Base-by-base conservation (phyloP, 2,888 invertebrate species). In the Adelphocoris suturalis region DNA sequence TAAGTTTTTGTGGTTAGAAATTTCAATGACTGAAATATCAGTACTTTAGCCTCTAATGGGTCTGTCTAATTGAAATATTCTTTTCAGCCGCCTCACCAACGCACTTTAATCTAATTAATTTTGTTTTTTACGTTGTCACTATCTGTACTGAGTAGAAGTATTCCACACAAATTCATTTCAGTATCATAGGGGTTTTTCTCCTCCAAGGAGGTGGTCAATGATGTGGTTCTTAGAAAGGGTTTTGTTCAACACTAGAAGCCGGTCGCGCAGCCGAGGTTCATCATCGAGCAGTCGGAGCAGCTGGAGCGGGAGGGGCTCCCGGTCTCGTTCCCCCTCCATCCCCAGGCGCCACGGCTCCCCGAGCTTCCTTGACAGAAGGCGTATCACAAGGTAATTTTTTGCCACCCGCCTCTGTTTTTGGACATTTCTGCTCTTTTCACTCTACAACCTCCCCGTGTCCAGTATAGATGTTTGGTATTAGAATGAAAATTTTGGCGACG, bases 261-360 rank as follows among this genome's bases (percentile, higher is more conserved):
- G 92, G 80, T 91, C 91, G 16, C 90, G 90, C 13, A 91, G 91
- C 11, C 90, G 90, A 13, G 91, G 91, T 7, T 94, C 94, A 86
- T 94, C 94, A 91, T 95, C 95, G 5, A 95, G 95, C 93, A 93
- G 93, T 78, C 94, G 93, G 48, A 93, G 93, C 90, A 93, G 93
- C 75, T 93, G 92, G 75, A 93, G 93, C 27, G 78, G 90, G 28
- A 48, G 90, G 46, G 85, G 86, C 55, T 90, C 90, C 48, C 89
- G 96, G 92, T 96, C 96, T 90, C 95, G 97, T 91, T 97, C 97
- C 90, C 97, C 96, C n/a, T 98, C 98, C 90, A 98, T 98, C 93
- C 98, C 98, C 86, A 95, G 98, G 90, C 95, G 98, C 91, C 96
- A 97, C 92, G 98, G 98, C 76, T 98, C 98, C 90, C 99, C 99